Evolutionary conservation across 2,888 invertebrate species (phyloP).

Genomic region (Tryphoninae sp.): DNA sequence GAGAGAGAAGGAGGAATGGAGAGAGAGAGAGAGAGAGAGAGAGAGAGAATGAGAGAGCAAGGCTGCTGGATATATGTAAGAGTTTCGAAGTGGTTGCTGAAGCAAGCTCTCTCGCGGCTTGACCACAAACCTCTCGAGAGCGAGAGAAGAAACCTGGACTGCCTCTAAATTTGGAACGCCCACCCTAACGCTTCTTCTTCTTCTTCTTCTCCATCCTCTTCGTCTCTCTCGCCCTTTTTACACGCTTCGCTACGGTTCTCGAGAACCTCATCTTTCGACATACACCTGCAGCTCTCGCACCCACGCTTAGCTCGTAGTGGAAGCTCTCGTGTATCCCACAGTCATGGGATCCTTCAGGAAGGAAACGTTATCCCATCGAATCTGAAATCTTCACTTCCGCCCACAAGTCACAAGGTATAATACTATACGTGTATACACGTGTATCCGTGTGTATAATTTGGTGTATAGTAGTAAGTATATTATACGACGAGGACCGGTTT

Average conservation of each 20-base stretch:
- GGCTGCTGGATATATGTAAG: constrained; percentile 50
- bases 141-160: constrained; percentile 62
- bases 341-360: constrained; percentile 71
- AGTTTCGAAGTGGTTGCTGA: constrained; percentile 57
- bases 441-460: neutral
- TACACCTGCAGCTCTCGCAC: constrained; percentile 75
- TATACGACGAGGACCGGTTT: constrained; percentile 45
- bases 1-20: constrained; percentile 52
- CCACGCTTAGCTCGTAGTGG: constrained; percentile 65
- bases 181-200: constrained; percentile 69
- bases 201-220: constrained; percentile 46
- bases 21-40: constrained; percentile 55
- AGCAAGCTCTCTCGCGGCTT: constrained; percentile 66
- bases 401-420: constrained; percentile 59
- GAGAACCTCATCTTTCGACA: constrained; percentile 66
- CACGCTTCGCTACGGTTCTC: constrained; percentile 65
- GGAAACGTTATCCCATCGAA: constrained; percentile 72
- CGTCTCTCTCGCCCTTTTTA: constrained; percentile 45
- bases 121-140: constrained; percentile 76
- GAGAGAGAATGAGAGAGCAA: constrained; percentile 45
- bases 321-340: constrained; percentile 37
- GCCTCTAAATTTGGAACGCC: constrained; percentile 77
- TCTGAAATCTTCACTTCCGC: constrained; percentile 75
- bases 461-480: constrained; percentile 27
- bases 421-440: constrained; percentile 4